A percentile compares a stretch with the other conserved stretches of the same genome.
phyloP scores from a whole-genome alignment of 2,888 invertebrate species.

The Mesodorylaimus sp. region DNA sequence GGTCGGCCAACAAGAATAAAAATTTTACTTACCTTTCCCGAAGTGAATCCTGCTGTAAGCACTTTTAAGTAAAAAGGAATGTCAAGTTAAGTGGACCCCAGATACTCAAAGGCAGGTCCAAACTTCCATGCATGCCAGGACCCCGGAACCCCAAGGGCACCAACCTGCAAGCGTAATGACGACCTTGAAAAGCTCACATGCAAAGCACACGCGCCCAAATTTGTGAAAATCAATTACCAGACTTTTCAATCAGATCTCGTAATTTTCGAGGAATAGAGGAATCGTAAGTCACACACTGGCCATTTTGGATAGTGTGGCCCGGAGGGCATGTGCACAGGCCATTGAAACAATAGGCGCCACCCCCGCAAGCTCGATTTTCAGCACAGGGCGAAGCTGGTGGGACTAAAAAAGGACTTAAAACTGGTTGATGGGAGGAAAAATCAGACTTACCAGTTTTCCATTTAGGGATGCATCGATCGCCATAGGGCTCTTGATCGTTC shows the following conservation, averaged over 20 bases:
- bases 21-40: too few species aligned
- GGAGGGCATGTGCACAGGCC: constrained; percentile 16
- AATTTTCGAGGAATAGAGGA: neutral
- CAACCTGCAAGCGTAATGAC: too few species aligned
- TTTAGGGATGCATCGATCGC: neutral
- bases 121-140: too few species aligned
- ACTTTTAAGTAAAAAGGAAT: too few species aligned
- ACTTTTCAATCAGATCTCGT: neutral
- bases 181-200: too few species aligned
- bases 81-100: too few species aligned
- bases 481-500: neutral
- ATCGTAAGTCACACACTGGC: constrained; percentile 3
- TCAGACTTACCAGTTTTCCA: neutral
- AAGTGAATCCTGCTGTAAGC: too few species aligned
- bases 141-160: too few species aligned
- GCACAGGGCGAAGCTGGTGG: constrained; percentile 18
- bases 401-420: constrained; percentile 9
- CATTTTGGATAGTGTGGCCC: constrained; percentile 5
- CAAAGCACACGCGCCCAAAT: neutral
- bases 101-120: too few species aligned
- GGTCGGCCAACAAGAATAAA: too few species aligned
- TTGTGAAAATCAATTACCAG: neutral
- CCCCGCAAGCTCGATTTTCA: constrained; percentile 21
- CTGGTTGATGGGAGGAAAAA: neutral
- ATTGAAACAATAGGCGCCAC: constrained; percentile 19